Conservation (phyloP, 2,888 invertebrate species). For the Atethmia centrago region DNA sequence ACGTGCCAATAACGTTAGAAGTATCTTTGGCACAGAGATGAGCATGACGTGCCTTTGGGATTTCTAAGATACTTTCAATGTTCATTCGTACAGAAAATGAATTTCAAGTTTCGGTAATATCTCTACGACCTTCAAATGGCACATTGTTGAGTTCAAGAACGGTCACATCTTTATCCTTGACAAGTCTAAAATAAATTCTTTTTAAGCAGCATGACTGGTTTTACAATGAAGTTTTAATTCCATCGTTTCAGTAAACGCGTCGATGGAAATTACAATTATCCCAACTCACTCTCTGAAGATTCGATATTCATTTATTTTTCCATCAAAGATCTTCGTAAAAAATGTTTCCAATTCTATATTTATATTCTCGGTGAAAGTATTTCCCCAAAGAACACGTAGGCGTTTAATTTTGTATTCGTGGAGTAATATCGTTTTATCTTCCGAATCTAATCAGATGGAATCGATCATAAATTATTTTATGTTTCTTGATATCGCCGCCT, state of each 20-base stretch:
- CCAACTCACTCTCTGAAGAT: slow-evolving; percentile 5
- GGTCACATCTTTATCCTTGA: slow-evolving; percentile 38
- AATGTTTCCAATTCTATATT: slow-evolving; percentile 18
- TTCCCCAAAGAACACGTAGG: slow-evolving; percentile 57
- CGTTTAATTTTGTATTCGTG: slow-evolving; percentile 64
- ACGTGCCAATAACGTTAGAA: slow-evolving; percentile 17
- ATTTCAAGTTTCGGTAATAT: slow-evolving; percentile 27
- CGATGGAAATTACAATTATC: neutral
- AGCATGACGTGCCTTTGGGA: slow-evolving; percentile 21
- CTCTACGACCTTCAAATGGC: slow-evolving; percentile 35
- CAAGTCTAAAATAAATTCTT: slow-evolving; percentile 38
- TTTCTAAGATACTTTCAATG: slow-evolving; percentile 34
- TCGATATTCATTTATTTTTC: slow-evolving; percentile 5
- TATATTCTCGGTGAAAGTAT: slow-evolving; percentile 61
- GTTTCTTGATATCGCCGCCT: slow-evolving; percentile 46
- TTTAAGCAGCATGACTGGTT: slow-evolving; percentile 11
- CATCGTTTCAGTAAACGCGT: neutral
- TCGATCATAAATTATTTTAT: slow-evolving; percentile 61
- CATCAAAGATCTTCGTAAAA: neutral
- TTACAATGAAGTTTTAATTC: slow-evolving; percentile 2
- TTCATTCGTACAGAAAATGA: slow-evolving; percentile 33
- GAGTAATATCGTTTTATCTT: slow-evolving; percentile 55
- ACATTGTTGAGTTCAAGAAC: slow-evolving; percentile 46
- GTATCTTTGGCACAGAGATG: slow-evolving; percentile 31
- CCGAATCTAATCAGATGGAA: slow-evolving; percentile 62